A percentile compares a stretch with the other conserved stretches of the same genome.
Conservation (phyloP, 2,113 vertebrate genomes). For the Bothrops jararaca region DNA sequence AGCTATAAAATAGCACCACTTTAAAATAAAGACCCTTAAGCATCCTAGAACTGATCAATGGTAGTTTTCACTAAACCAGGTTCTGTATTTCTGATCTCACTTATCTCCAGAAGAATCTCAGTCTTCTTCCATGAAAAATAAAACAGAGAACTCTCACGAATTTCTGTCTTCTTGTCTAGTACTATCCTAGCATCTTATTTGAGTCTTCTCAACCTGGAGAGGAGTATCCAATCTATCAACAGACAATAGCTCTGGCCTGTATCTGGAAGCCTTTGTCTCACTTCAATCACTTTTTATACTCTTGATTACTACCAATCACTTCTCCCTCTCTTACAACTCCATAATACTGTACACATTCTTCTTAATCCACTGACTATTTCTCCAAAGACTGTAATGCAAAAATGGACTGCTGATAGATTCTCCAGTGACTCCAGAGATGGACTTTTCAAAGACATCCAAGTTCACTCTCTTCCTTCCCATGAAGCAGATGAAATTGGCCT, state of each 20-base stretch:
- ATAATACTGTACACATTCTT: neutral
- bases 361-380: neutral
- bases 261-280: neutral
- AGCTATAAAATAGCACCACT: neutral
- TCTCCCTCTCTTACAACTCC: neutral
- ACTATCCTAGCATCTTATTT: neutral
- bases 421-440: neutral
- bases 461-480: neutral
- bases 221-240: neutral
- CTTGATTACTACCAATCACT: neutral
- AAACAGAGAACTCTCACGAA: neutral
- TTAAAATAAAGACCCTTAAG: neutral
- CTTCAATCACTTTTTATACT: neutral
- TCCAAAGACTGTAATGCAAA: neutral
- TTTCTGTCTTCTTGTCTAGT: neutral
- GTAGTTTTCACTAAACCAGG: neutral
- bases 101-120: neutral
- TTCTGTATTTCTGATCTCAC: neutral
- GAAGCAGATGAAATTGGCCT: neutral
- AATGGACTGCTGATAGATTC: neutral
- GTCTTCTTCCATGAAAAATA: neutral
- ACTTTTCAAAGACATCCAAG: neutral
- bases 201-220: neutral
- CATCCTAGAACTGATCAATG: neutral
- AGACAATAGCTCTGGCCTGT: neutral